Evolutionary conservation across 2,888 invertebrate genomes (phyloP).

Genomic region (Ectobius pallidus): DNA sequence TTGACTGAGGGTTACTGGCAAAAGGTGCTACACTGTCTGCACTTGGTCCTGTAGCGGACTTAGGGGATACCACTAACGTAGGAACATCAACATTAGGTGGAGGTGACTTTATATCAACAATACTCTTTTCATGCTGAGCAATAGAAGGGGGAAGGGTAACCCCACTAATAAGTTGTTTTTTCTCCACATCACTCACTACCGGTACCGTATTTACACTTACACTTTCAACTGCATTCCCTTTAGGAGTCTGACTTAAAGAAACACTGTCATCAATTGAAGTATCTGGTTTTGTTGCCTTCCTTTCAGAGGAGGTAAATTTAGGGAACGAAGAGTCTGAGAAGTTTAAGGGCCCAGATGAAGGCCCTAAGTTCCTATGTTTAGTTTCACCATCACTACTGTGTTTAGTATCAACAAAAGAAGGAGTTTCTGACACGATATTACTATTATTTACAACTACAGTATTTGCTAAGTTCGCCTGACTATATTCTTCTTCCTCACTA

Average conservation of each 20-base stretch:
- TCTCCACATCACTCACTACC: background rate
- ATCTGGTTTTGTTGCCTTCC: background rate
- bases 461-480: background rate
- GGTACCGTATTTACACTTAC: background rate
- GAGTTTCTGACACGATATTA: constrained; percentile 15
- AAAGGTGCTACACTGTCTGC: background rate
- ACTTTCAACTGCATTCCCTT: background rate
- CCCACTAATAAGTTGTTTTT: background rate
- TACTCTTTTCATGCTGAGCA: background rate
- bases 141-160: background rate
- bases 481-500: constrained; percentile 20
- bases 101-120: background rate
- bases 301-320: too few species aligned
- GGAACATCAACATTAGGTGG: constrained; percentile 3
- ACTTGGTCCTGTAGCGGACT: background rate
- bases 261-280: background rate
- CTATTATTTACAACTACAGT: constrained; percentile 33
- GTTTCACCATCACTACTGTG: background rate
- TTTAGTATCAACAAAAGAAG: background rate
- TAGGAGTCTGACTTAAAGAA: background rate
- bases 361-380: background rate
- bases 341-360: background rate
- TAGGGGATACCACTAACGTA: background rate
- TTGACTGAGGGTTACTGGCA: background rate
- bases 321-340: too few species aligned